Base-by-base conservation (phyloP, 2,113 vertebrate species). In the Mohoua ochrocephala region DNA sequence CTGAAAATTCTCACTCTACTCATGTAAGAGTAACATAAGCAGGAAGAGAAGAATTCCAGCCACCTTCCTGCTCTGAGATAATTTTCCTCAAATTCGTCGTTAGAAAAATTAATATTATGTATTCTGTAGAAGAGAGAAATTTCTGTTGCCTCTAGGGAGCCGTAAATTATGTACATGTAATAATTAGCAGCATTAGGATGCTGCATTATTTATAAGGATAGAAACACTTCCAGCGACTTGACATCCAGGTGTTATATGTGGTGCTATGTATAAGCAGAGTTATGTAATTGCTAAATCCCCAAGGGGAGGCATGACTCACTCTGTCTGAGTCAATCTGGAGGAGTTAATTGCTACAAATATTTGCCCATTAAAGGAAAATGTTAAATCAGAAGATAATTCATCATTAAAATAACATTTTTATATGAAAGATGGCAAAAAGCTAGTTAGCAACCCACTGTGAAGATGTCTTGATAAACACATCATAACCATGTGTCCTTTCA, bases 171-270 rank as follows among this genome's bases (percentile, higher is more conserved):
- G 61, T 82, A 45, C 37, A 12, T 91, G 56, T 71, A 64, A 79
- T 94, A 93, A 95, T 94, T 87, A 94, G 57, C 31, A 61, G 45
- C 31, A 22, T 52, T 52, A 87, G 26, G 37, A 39, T 76, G 30
- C 24, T 94, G 44, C 56, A 84, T 89, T 95, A 93, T 96, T 95
- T 91, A 91, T 94, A 56, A 78, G 64, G 76, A 26, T 31, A 37
- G 31, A 82, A 92, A 63, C 14, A 27, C 26, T 93, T 84, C 23
- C 22, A 94, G 15, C 33, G 69, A 53, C 26, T 53, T 84, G 63
- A 45, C 45, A 79, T 71, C 22, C 70, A 96, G 89, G 74, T 96
- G 87, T 63, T 93, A 18, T 9, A 23, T 69, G 41, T 82, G 65
- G 45, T 71, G 84, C n/a, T 68, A 13, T 41, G 68, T 79, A 49